Evolutionary conservation across 2,888 invertebrate species (phyloP), one percentile per base, ranked within the genome.

Genomic region (Tetrapedia diversipes): DNA sequence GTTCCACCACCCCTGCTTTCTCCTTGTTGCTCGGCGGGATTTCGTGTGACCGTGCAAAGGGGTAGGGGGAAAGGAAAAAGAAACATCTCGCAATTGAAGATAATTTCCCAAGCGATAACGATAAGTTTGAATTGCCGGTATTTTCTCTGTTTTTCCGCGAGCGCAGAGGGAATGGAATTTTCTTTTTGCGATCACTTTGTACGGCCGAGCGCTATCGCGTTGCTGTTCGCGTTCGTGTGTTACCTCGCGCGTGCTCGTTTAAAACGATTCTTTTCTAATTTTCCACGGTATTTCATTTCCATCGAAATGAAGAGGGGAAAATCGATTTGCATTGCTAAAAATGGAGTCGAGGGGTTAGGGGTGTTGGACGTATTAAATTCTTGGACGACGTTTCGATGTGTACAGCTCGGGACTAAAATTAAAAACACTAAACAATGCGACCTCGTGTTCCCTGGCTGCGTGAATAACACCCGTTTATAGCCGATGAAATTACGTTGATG

Each of bases 401-500:
- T 34, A 8, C 19, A 41, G 14, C 14, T 6, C n/a, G 4, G 16
- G n/a, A 24, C 22, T 29, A 19, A 49, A 59, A 29, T 69, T 41
- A 49, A 69, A 51, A 63, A 56, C 37, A 49, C 19, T 47, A 10
- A 68, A 34, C 11, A 47, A 45, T 29, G 41, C 4, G 41, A 56
- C 37, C 56, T 43, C 27, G 22, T 34, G 24, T 24, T 51, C 43
- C 11, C 16, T 29, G 37, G 32, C 39, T 41, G 14, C 73, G 56
- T 14, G 54, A 69, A 49, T 56, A 59, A 59, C 24, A n/a, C 11
- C n/a, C 16, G 27, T 56, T 64, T 49, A 49, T 56, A 11, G 34
- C 14, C 49, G 41, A 63, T 63, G 56, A 56, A 69, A 61, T 63
- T 61, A 47, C 37, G 19, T 60, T 22, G 54, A 41, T 49, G 37